phyloP scores from a whole-genome alignment of 1,140 invertebrate species.

The Anadara kagoshimensis region DNA sequence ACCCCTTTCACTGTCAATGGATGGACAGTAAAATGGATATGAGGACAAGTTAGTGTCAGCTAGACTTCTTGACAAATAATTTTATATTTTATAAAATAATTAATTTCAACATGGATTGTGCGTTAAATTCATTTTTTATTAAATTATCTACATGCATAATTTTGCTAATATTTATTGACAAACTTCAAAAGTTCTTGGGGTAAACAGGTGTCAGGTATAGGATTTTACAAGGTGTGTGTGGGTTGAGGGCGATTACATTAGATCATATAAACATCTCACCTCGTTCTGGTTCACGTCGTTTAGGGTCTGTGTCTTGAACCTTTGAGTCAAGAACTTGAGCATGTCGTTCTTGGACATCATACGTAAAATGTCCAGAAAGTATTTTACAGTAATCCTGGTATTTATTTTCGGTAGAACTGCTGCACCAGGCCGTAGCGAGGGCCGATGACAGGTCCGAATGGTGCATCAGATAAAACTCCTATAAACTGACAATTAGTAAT shows the following conservation, averaged over 20 bases:
- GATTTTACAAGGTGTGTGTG: neutral
- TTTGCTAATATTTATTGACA: neutral
- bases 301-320: conserved; percentile 62
- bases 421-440: too few relatives aligned
- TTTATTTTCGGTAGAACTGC: too few relatives aligned
- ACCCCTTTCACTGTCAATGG: too few relatives aligned
- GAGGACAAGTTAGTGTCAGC: too few relatives aligned
- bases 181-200: too few relatives aligned
- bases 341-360: conserved; percentile 48
- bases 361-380: neutral
- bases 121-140: neutral
- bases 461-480: too few relatives aligned
- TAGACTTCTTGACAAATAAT: too few relatives aligned
- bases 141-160: neutral
- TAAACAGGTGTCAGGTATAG: neutral
- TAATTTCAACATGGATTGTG: neutral
- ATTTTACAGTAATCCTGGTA: too few relatives aligned
- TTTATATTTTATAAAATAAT: neutral
- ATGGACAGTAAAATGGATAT: too few relatives aligned
- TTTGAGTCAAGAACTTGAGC: conserved; percentile 64
- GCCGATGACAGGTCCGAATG: too few relatives aligned
- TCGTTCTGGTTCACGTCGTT: conserved; percentile 59
- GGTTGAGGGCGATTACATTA: conserved; percentile 39
- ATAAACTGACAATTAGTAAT: too few relatives aligned
- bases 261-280: conserved; percentile 4